Evolutionary conservation across 1,140 invertebrate species (phyloP).

Genomic region (Spodoptera litura): DNA sequence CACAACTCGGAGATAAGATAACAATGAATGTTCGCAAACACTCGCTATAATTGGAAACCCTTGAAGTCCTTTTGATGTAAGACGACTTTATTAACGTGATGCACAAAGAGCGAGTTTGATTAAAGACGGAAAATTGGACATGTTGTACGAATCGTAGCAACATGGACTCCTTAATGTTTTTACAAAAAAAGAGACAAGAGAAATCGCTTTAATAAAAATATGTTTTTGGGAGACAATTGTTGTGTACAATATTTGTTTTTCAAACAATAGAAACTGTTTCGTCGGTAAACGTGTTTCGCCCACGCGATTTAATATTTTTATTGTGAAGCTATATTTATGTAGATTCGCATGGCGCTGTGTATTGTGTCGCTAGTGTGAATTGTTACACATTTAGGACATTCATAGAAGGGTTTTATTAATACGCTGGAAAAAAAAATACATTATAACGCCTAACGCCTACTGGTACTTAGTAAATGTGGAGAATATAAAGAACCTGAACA

Average conservation of each 20-base stretch:
- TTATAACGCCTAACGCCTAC: background rate
- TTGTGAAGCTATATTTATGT: background rate
- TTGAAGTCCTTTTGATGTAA: conserved; percentile 49
- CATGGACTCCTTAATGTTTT: background rate
- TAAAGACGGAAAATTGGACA: conserved; percentile 22
- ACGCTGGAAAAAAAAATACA: background rate
- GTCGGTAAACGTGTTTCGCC: background rate
- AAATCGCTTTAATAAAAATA: conserved; percentile 8
- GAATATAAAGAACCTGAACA: conserved; percentile 14
- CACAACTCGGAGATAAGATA: conserved; percentile 48
- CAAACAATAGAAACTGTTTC: conserved; percentile 13
- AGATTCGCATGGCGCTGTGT: conserved; percentile 10
- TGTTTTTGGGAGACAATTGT: conserved; percentile 8
- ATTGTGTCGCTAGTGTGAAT: background rate
- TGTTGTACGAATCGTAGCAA: conserved; percentile 4
- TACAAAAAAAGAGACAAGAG: background rate
- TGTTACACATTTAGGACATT: background rate
- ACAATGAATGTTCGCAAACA: conserved; percentile 54
- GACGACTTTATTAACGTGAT: conserved; percentile 42
- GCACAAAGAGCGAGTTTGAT: conserved; percentile 47
- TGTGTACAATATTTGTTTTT: conserved; percentile 4
- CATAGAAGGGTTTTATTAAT: background rate
- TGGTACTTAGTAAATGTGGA: background rate
- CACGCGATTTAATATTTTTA: conserved; percentile 29
- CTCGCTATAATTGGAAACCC: conserved; percentile 52